Evolutionary conservation across 1,140 invertebrate genomes (phyloP), one percentile per base, ranked within the genome.

Genomic region (Zophobas morio): DNA sequence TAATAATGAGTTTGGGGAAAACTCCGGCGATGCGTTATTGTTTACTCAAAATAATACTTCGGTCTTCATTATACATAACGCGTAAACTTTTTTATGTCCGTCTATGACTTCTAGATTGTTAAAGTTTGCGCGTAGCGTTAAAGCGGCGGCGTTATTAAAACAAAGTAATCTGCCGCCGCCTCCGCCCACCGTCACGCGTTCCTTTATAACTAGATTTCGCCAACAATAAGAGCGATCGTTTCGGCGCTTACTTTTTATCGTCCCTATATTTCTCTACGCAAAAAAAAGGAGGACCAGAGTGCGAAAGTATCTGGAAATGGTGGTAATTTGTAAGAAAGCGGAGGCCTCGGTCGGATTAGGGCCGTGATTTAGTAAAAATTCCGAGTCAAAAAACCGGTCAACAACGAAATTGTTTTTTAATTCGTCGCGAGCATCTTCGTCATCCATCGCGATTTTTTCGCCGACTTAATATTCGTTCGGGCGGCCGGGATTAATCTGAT

Each of bases 171-270:
- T 66, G 20, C 54, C 49, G 49, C 54, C 39, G 60, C 60, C 32
- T 51, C 49, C 36, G 35, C 35, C 36, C 57, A 34, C 36, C 57
- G 34, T 53, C 42, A 46, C 8, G 49, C 49, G 49, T 20, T 57
- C 32, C 36, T 42, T 66, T 66, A 66, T 66, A 66, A 66, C 60
- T 66, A 66, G 60, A 46, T 66, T 66, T 66, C 32, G 37, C 60
- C 60, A 42, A 66, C 60, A 66, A 66, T 66, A 46, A 66, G 60
- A 66, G 39, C 60, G 60, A 66, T 66, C 60, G 60, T 66, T 66
- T 66, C 60, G 39, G 33, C 60, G 60, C 37, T 66, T 66, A 66
- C 60, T 66, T 66, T 66, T 66, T 66, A 66, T 66, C 60, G 60
- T 66, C 39, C n/a, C 37, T 42, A 66, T 66, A 66, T 66, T 42